Percentiles rank a stretch among this genome's conserved stretches.
These are phyloP conservation scores for Poeciliopsis paucimaculata DNA, from an alignment of 2,797 vertebrate genomes.

Conservation along the genomic window DNA sequence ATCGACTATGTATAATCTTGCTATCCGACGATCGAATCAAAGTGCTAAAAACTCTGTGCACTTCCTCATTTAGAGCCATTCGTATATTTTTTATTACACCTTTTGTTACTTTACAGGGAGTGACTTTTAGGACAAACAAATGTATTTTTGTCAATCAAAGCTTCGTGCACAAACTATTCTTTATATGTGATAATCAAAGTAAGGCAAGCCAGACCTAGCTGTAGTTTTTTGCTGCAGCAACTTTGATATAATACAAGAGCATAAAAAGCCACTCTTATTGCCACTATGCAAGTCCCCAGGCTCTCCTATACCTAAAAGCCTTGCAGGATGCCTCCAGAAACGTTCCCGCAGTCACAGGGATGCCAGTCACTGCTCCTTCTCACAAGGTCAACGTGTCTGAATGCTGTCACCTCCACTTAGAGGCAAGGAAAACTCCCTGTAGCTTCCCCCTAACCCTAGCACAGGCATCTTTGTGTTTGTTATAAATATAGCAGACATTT, in stretches of 20 bases:
- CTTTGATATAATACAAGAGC: constrained; percentile 26
- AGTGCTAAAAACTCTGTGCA: constrained; percentile 43
- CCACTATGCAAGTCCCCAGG: constrained; percentile 56
- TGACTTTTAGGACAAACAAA: constrained; percentile 64
- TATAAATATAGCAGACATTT: constrained; percentile 13
- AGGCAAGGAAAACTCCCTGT: constrained; percentile 42
- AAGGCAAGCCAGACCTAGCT: constrained; percentile 16
- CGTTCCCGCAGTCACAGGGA: constrained; percentile 77
- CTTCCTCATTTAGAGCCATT: constrained; percentile 57
- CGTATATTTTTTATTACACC: constrained; percentile 66
- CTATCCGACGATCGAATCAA: constrained; percentile 68
- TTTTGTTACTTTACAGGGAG: constrained; percentile 67
- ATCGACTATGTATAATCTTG: constrained; percentile 71
- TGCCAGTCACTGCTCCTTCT: constrained; percentile 54
- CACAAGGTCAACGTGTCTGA: constrained; percentile 72
- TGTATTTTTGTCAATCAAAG: constrained; percentile 62
- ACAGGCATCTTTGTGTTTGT: constrained; percentile 3
- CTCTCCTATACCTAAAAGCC: constrained; percentile 74
- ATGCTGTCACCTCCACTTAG: constrained; percentile 83
- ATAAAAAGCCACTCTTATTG: constrained; percentile 43
- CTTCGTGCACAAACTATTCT: constrained; percentile 50
- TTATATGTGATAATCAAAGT: constrained; percentile 32
- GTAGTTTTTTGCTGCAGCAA: constrained; percentile 28
- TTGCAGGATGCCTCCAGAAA: constrained; percentile 85
- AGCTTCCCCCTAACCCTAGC: constrained; percentile 40